phyloP scores from a whole-genome alignment of 2,888 invertebrate species.

The Schrankia costaestrigalis region DNA sequence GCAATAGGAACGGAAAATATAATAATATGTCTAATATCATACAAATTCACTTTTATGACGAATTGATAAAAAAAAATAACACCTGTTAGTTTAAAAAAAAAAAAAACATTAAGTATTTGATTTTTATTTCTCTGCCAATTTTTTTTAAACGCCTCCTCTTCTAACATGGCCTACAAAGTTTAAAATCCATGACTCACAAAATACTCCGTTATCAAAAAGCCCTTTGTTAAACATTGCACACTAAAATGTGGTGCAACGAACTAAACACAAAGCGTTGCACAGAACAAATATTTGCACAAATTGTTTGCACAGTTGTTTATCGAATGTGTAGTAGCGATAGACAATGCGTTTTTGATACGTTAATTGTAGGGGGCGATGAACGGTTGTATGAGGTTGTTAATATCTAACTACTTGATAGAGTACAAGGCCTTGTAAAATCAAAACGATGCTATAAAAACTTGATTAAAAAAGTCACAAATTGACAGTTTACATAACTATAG shows the following conservation, averaged over 20 bases:
- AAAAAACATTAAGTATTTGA: no score
- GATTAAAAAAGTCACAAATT: no score
- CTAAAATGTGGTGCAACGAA: constrained; percentile 50
- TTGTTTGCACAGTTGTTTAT: constrained; percentile 59
- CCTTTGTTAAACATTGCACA: constrained; percentile 44
- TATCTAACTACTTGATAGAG: neutral
- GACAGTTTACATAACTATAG: no score
- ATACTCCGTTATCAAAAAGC: constrained; percentile 57
- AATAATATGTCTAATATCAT: no score
- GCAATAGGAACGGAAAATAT: no score
- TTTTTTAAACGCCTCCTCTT: constrained; percentile 7
- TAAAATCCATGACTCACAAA: constrained; percentile 52
- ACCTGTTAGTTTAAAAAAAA: no score
- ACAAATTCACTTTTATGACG: no score
- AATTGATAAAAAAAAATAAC: no score
- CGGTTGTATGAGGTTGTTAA: constrained; percentile 6
- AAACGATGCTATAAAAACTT: no score
- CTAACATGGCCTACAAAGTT: constrained; percentile 14
- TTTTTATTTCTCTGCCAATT: no score
- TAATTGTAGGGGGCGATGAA: constrained; percentile 20
- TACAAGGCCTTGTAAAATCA: no score
- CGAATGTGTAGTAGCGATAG: constrained; percentile 25
- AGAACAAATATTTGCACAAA: constrained; percentile 54
- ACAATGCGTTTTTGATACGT: constrained; percentile 25
- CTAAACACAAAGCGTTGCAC: constrained; percentile 38